These are phyloP conservation scores for Polydrusus cervinus DNA, from an alignment of 2,888 invertebrate genomes.

Conservation along the genomic window DNA sequence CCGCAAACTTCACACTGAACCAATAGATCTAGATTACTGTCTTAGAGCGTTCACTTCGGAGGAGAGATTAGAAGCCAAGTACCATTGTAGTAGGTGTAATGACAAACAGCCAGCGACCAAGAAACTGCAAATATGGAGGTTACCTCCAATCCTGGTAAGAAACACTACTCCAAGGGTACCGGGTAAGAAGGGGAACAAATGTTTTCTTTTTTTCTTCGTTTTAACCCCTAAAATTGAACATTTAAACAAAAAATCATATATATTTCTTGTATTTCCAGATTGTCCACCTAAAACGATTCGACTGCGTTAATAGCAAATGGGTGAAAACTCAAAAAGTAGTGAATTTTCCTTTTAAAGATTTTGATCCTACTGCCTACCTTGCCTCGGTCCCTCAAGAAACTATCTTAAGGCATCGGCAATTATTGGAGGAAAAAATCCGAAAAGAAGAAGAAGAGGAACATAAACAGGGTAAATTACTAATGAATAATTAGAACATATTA, in stretches of 20 bases:
- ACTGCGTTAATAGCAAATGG: conserved; percentile 92
- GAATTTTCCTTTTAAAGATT: conserved; percentile 89
- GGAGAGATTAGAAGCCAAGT: conserved; percentile 89
- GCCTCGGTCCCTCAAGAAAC: conserved; percentile 88
- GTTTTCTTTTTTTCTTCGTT: too few relatives aligned
- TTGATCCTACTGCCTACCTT: conserved; percentile 90
- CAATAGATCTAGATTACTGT: conserved; percentile 89
- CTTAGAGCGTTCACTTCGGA: conserved; percentile 91
- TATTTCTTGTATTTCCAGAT: conserved; percentile 75
- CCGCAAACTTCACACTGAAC: conserved; percentile 83
- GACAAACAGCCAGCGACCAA: conserved; percentile 90
- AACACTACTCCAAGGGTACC: not conserved
- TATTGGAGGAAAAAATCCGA: conserved; percentile 71
- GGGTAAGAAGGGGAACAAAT: too few relatives aligned
- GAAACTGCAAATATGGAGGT: conserved; percentile 92
- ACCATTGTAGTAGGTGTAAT: conserved; percentile 89
- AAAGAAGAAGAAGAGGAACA: conserved; percentile 58
- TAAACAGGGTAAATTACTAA: conserved; percentile 11
- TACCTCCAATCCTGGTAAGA: conserved; percentile 89
- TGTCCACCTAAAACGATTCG: conserved; percentile 93
- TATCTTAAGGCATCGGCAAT: conserved; percentile 78
- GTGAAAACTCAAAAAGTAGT: conserved; percentile 96
- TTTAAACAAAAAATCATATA: too few relatives aligned
- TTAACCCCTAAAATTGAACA: too few relatives aligned
- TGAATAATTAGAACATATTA: too few relatives aligned